Evolutionary conservation across 2,888 invertebrate genomes (phyloP), one percentile per base, ranked within the genome.

Genomic region (Acleris literana): DNA sequence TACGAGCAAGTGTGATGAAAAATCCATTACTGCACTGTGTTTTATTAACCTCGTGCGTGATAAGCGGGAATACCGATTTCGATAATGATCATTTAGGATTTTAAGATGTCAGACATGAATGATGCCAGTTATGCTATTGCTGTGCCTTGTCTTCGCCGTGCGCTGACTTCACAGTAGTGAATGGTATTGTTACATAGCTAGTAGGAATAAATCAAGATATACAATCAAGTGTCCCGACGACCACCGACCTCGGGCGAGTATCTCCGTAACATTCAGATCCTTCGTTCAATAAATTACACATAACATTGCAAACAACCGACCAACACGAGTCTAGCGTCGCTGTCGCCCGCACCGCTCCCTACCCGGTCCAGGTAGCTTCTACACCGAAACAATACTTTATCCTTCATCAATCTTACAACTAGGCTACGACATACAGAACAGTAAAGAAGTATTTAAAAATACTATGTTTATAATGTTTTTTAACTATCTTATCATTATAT

Each of bases 121-220:
- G 25, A 25, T 25, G 25, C 25, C 25, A 25, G 1, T 25, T 25
- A 25, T 4, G 4, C 4, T 39, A 4, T 13, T 39, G 3, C 4
- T 3, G 13, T 4, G 3, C 13, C 13, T 13, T 1, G 39, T 3
- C 39, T 3, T 9, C 39, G 9, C 39, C 13, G 39, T 39, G 39
- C 39, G 39, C 39, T 9, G 39, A 1, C 13, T 13, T 39, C 9
- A 39, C 39, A 7, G 13, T 65, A 55, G 60, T 61, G 54, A 43
- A 61, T 49, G 20, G 44, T 48, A 39, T 43, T 17, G 54, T 25
- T 43, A 64, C 33, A 9, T 29, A 39, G 39, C 54, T 60, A 64
- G 54, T 60, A 60, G 64, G 64, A 64, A 59, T 64, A 57, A 52
- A 52, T 52, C 59, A 64, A 64, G 49, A 64, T 64, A 55, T 64